Conservation (phyloP, 53 echinoderm and acorn worm species). For the Paracentrotus lividus region DNA sequence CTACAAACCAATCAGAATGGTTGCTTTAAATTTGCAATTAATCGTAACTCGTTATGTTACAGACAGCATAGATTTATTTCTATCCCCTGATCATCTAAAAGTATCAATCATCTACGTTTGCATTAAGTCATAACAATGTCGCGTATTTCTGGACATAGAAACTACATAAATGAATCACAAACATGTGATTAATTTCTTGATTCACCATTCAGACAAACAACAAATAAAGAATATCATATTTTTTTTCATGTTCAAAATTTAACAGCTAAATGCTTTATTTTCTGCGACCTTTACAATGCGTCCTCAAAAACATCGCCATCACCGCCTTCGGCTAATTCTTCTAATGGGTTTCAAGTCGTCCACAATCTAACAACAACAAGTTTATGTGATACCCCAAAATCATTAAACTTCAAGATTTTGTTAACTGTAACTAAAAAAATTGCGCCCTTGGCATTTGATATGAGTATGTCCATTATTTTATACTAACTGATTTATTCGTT, state of each 20-base stretch:
- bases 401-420: constrained; percentile 26
- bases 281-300: not conserved
- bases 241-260: not conserved
- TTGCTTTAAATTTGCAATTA: too few species aligned
- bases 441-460: constrained; percentile 21
- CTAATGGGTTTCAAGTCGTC: constrained; percentile 47
- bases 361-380: constrained; percentile 1
- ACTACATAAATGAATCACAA: not conserved
- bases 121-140: too few species aligned
- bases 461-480: not conserved
- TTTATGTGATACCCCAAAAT: not conserved
- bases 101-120: too few species aligned
- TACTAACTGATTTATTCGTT: not conserved
- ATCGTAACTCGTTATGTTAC: too few species aligned
- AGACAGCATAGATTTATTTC: too few species aligned
- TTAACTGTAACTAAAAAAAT: not conserved
- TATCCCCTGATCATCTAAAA: too few species aligned
- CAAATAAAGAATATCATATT: too few species aligned
- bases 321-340: constrained; percentile 24
- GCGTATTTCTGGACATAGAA: too few species aligned
- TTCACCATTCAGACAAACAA: too few species aligned
- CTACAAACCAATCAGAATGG: too few species aligned
- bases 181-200: too few species aligned
- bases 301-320: constrained; percentile 43
- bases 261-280: not conserved